Evolutionary conservation across 2,888 invertebrate species (phyloP).

Genomic region (Sipha maydis): DNA sequence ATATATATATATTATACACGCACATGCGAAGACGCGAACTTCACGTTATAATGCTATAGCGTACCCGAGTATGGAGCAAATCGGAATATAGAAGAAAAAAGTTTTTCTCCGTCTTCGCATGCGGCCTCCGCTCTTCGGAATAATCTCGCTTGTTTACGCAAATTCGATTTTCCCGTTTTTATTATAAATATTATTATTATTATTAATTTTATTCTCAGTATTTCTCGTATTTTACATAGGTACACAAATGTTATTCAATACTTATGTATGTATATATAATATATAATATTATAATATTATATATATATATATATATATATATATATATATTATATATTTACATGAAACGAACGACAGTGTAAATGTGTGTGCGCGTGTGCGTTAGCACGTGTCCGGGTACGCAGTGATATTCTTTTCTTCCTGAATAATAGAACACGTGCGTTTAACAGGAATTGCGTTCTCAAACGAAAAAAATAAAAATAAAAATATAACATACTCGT

Average conservation of each 20-base stretch:
- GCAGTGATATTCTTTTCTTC: neutral
- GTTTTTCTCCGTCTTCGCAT: neutral
- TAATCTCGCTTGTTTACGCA: constrained; percentile 51
- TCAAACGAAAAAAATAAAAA: neutral
- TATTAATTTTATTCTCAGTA: neutral
- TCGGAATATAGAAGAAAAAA: neutral
- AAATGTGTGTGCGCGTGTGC: neutral
- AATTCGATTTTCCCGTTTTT: constrained; percentile 48
- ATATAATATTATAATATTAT: neutral
- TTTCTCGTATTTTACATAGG: neutral
- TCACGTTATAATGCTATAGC: neutral
- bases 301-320: neutral
- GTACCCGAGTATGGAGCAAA: neutral
- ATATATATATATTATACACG: neutral
- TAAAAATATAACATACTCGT: neutral
- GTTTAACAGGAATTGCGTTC: neutral
- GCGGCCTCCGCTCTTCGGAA: neutral
- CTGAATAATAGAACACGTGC: neutral
- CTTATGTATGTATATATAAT: neutral
- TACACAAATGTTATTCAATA: neutral
- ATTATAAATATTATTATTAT: constrained; percentile 5
- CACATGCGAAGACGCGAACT: neutral
- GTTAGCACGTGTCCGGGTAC: neutral
- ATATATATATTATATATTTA: neutral
- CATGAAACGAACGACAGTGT: neutral